These are phyloP conservation scores for Drosophila mettleri DNA, from an alignment of 2,888 invertebrate species.

Conservation along the genomic window DNA sequence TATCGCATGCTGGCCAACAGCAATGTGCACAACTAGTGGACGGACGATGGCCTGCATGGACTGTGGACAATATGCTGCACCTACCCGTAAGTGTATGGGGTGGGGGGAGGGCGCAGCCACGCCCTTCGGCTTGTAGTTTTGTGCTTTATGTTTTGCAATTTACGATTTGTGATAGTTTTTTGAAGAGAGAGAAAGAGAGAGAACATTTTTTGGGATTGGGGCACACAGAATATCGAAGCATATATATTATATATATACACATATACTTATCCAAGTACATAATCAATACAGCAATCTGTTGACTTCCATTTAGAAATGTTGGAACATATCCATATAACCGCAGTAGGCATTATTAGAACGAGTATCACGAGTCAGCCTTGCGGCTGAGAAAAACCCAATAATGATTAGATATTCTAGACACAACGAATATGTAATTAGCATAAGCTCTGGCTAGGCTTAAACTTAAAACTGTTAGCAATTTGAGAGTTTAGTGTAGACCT, in stretches of 20 bases:
- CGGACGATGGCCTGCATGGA: slow-evolving; percentile 12
- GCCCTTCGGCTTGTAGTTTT: slow-evolving; percentile 60
- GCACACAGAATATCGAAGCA: slow-evolving; percentile 50
- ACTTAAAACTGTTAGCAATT: slow-evolving; percentile 17
- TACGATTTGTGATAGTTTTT: slow-evolving; percentile 67
- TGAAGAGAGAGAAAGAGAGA: slow-evolving; percentile 8
- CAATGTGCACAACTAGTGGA: slow-evolving; percentile 62
- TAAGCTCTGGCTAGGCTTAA: slow-evolving; percentile 24
- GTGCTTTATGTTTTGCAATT: slow-evolving; percentile 34
- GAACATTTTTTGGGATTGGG: slow-evolving; percentile 1
- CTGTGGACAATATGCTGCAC: slow-evolving; percentile 66
- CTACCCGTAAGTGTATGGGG: slow-evolving; percentile 56
- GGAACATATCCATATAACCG: slow-evolving; percentile 56
- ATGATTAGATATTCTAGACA: slow-evolving; percentile 36
- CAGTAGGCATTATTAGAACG: slow-evolving; percentile 43
- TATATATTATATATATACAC: slow-evolving; percentile 26
- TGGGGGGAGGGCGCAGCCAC: slow-evolving; percentile 21
- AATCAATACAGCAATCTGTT: slow-evolving; percentile 60
- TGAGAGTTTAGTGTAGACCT: slow-evolving; percentile 31
- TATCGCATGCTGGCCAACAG: slow-evolving; percentile 67
- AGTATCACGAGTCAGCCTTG: slow-evolving; percentile 16
- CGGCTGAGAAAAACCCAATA: slow-evolving; percentile 5
- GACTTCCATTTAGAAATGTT: slow-evolving; percentile 68
- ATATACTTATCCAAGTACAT: slow-evolving; percentile 47
- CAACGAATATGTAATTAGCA: slow-evolving; percentile 48